phyloP scores from a whole-genome alignment of 2,797 vertebrate genomes.

The Mus minutoides region DNA sequence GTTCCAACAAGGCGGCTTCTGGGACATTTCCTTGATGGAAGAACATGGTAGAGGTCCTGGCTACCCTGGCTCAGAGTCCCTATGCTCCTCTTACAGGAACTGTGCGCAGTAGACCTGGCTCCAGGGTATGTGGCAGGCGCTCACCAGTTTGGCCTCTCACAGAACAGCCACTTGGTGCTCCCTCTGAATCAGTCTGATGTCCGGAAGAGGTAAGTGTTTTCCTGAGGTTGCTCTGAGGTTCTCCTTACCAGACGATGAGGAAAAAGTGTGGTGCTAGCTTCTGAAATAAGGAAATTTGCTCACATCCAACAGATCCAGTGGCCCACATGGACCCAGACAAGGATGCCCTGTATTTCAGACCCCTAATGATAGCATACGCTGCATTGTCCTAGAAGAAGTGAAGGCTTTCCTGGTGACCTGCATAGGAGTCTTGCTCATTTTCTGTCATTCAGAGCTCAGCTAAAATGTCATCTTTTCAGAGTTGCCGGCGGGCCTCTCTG shows the following conservation, averaged over 20 bases:
- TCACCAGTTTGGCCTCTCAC: slow-evolving; percentile 92
- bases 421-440: no score
- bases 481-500: background rate
- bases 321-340: fast-evolving
- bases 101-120: slow-evolving; percentile 86
- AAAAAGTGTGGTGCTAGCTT: background rate
- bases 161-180: slow-evolving; percentile 93
- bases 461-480: background rate
- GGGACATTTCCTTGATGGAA: background rate
- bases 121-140: slow-evolving; percentile 85
- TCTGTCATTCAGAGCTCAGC: background rate
- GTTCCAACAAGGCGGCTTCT: background rate
- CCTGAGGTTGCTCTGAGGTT: fast-evolving
- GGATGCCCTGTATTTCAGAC: no score
- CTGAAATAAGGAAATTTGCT: background rate
- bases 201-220: slow-evolving; percentile 90
- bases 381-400: background rate
- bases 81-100: slow-evolving; percentile 76
- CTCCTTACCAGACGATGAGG: fast-evolving
- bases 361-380: no score
- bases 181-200: slow-evolving; percentile 90
- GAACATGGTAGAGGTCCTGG: background rate
- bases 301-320: fast-evolving
- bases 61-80: slow-evolving; percentile 11
- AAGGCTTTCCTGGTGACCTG: background rate